Base-by-base conservation (phyloP, 2,888 invertebrate species). In the Dynastes grantii region DNA sequence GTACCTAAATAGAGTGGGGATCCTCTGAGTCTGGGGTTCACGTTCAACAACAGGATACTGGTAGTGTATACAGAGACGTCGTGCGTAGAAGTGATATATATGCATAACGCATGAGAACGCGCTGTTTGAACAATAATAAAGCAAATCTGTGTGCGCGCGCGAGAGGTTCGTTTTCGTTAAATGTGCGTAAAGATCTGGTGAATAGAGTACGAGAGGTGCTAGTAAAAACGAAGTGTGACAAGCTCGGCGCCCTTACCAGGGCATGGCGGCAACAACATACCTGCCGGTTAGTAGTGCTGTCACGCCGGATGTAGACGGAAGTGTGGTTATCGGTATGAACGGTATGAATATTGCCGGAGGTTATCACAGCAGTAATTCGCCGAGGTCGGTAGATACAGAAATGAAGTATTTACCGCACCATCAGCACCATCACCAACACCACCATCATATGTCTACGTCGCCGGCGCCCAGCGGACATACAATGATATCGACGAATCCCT, bases 181-280 rank as follows among this genome's bases (percentile, higher is more conserved):
- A 75, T 75, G 73, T 63, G 73, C 45, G 61, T 45, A 49, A 22
- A 40, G 27, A 61, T 45, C 61, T 61, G n/a, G 73, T 75, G 73
- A 61, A 75, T 16, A 76, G 65, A 58, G 53, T 55, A 70, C 65
- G 63, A 61, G 13, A 67, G 45, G 68, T 68, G 68, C 55, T 75
- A 75, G n/a, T 76, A 71, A 70, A 75, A 78, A 63, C 68, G 70
- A 76, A 63, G 78, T 76, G 63, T 53, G 40, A 22, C 4, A 40
- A 37, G 86, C 90, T 90, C 90, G 91, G 91, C 91, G 92, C 91
- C 92, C 89, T 86, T 86, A 87, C 82, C 87, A 88, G 94, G 94
- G 92, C 94, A 97, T 97, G 96, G 96, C 97, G 93, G 96, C 97
- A 92, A 96, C 97, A 91, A 95, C 96, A 91, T 97, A 97, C 92